Conservation (phyloP, 2,113 vertebrate genomes). For the Alethe castanea region DNA sequence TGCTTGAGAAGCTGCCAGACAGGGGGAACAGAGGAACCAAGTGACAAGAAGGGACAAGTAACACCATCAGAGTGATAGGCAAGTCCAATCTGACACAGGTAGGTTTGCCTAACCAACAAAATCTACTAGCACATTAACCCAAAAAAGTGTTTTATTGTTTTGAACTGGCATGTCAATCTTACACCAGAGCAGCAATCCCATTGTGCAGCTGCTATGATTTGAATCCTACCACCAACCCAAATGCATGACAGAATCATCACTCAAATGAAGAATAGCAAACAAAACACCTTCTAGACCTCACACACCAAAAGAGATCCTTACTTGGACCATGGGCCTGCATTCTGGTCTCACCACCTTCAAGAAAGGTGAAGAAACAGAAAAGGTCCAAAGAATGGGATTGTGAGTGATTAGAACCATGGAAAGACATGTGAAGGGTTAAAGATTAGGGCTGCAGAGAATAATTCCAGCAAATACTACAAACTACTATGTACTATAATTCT, state of each 20-base stretch:
- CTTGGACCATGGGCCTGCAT: not conserved
- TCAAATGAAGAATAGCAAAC: not conserved
- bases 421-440: not conserved
- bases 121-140: not conserved
- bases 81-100: accelerated
- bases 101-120: not conserved
- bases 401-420: not conserved
- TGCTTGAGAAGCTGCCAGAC: not conserved
- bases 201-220: not conserved
- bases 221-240: not conserved
- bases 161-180: not conserved
- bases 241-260: not conserved
- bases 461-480: not conserved
- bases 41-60: not conserved
- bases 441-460: not conserved
- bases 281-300: not conserved
- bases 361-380: not conserved
- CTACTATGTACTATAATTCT: not conserved
- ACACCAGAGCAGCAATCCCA: not conserved
- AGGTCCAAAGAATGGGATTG: not conserved
- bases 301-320: not conserved
- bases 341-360: not conserved
- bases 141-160: not conserved
- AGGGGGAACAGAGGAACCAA: not conserved
- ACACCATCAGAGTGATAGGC: not conserved